A percentile compares a stretch with the other conserved stretches of the same genome.
These are phyloP conservation scores for Cydia strobilella DNA, from an alignment of 1,140 invertebrate species.

Conservation along the genomic window DNA sequence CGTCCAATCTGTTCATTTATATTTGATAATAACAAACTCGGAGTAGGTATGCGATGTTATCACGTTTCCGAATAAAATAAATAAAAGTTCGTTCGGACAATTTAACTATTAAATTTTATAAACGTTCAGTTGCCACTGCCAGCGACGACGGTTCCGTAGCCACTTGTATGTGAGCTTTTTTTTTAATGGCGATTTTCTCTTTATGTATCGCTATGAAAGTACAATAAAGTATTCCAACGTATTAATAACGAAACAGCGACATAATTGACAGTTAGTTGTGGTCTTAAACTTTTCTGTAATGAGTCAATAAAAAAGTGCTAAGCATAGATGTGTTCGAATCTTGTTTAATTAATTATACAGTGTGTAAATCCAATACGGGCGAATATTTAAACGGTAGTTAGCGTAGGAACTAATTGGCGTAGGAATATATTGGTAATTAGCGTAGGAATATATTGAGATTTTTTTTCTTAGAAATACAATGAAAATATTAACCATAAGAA, in stretches of 20 bases:
- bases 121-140: background rate
- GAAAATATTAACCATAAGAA: too few relatives aligned
- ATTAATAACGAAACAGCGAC: background rate
- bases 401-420: too few relatives aligned
- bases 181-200: background rate
- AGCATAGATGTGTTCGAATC: too few relatives aligned
- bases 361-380: too few relatives aligned
- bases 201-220: background rate
- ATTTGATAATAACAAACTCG: conserved; percentile 30
- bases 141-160: background rate
- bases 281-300: too few relatives aligned
- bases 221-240: background rate
- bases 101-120: conserved; percentile 29
- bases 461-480: too few relatives aligned
- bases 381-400: too few relatives aligned
- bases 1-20: conserved; percentile 29
- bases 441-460: too few relatives aligned
- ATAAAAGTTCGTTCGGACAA: conserved; percentile 30
- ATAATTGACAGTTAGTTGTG: too few relatives aligned
- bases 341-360: too few relatives aligned
- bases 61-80: conserved; percentile 30
- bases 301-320: too few relatives aligned
- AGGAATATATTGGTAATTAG: too few relatives aligned
- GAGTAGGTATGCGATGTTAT: conserved; percentile 31
- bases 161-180: background rate